Evolutionary conservation across 1,140 invertebrate species (phyloP).

Genomic region (Batillaria attramentaria): DNA sequence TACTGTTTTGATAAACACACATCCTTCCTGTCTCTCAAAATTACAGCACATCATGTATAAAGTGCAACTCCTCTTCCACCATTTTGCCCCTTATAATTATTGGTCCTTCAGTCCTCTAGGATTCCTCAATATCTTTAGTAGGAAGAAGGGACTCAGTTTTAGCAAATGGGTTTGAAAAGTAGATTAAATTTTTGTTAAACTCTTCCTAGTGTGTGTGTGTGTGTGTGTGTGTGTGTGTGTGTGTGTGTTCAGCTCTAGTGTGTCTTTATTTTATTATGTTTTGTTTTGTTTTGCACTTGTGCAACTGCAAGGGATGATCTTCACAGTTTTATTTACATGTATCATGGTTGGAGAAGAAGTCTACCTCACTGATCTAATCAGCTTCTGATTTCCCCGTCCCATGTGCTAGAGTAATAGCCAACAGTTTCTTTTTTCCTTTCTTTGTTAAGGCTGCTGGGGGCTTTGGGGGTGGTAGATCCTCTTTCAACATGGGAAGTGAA

Average conservation of each 20-base stretch:
- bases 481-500: conserved; percentile 25
- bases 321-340: conserved; percentile 40
- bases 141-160: background rate
- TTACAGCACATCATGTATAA: too few species aligned
- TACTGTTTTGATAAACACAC: too few species aligned
- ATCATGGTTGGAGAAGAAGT: conserved; percentile 27
- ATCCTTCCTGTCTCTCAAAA: too few species aligned
- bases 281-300: conserved; percentile 6
- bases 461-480: conserved; percentile 13
- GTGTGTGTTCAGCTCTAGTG: background rate
- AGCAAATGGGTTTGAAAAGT: background rate
- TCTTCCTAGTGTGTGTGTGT: background rate
- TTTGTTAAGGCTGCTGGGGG: background rate
- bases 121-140: too few species aligned
- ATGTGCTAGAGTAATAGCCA: conserved; percentile 23
- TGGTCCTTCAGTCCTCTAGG: too few species aligned
- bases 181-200: background rate
- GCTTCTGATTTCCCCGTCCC: background rate
- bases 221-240: background rate
- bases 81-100: too few species aligned
- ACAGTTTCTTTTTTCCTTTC: conserved; percentile 31
- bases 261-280: background rate
- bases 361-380: background rate
- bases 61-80: too few species aligned
- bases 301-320: conserved; percentile 21